These are phyloP conservation scores for Neoascia interrupta DNA, from an alignment of 2,888 invertebrate genomes.

Conservation along the genomic window DNA sequence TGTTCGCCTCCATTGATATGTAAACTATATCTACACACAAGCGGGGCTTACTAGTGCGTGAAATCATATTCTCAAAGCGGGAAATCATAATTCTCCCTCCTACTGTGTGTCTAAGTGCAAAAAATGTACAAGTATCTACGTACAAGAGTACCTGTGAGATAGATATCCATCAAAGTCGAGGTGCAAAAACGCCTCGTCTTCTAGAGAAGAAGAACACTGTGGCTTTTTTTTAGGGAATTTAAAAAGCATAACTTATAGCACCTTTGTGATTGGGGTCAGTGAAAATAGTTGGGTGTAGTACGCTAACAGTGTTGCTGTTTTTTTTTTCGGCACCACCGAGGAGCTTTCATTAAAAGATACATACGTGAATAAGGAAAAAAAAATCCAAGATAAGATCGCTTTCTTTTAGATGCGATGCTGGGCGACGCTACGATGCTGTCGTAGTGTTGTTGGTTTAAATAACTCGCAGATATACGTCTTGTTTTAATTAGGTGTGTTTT, in stretches of 20 bases:
- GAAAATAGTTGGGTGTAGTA: conserved; percentile 74
- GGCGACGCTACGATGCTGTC: conserved; percentile 1
- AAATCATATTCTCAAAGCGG: conserved; percentile 62
- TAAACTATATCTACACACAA: conserved; percentile 8
- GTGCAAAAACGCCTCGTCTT: conserved; percentile 29
- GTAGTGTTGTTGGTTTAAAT: conserved; percentile 10
- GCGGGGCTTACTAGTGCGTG: conserved; percentile 52
- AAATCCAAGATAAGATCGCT: conserved; percentile 53
- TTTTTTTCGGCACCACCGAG: conserved; percentile 8
- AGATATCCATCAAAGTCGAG: conserved; percentile 4
- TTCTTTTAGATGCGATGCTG: conserved; percentile 51
- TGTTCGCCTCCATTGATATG: conserved; percentile 33
- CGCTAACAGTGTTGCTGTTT: conserved; percentile 4
- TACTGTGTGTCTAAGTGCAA: too few relatives aligned
- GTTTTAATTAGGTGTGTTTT: not conserved
- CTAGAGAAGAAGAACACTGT: too few relatives aligned
- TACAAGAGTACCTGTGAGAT: conserved; percentile 42
- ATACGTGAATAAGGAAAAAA: not conserved
- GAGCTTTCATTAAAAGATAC: conserved; percentile 33
- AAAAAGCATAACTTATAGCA: conserved; percentile 58
- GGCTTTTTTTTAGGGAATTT: conserved; percentile 19
- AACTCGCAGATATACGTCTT: conserved; percentile 21
- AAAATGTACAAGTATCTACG: not conserved
- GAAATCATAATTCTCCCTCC: conserved; percentile 44
- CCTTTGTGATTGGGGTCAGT: conserved; percentile 77